Conservation (phyloP, 2,888 invertebrate genomes). For the Cryptus viduatorius region DNA sequence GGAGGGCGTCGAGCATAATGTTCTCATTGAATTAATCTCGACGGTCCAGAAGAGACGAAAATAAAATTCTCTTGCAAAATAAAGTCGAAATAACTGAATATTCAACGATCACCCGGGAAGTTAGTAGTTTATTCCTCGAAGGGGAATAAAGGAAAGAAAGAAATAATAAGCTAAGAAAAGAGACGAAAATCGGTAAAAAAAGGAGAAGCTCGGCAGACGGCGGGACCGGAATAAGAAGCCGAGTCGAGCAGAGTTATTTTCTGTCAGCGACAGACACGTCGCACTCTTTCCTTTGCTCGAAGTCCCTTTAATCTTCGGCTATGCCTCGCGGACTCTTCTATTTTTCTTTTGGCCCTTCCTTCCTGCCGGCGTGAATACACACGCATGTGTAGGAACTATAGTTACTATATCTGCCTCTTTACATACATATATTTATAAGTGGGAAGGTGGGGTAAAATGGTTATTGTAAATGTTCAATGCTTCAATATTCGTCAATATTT, state of each 20-base stretch:
- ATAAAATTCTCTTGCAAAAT: slow-evolving; percentile 2
- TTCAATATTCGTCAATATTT: background rate
- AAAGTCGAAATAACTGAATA: slow-evolving; percentile 6
- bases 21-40: slow-evolving; percentile 24
- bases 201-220: slow-evolving; percentile 43
- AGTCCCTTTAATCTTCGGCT: slow-evolving; percentile 48
- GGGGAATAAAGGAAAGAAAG: slow-evolving; percentile 12
- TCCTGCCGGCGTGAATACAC: slow-evolving; percentile 57
- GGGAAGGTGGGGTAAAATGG: background rate
- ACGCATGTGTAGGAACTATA: slow-evolving; percentile 38
- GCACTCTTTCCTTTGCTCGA: slow-evolving; percentile 57
- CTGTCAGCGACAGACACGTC: slow-evolving; percentile 63
- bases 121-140: slow-evolving; percentile 33
- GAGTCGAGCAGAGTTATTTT: slow-evolving; percentile 61
- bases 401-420: background rate
- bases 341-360: slow-evolving; percentile 60
- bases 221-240: slow-evolving; percentile 54
- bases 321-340: slow-evolving; percentile 39
- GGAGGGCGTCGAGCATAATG: slow-evolving; percentile 40
- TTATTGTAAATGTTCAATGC: background rate
- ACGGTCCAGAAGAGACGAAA: slow-evolving; percentile 9
- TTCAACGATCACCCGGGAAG: background rate
- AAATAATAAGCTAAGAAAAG: slow-evolving; percentile 46
- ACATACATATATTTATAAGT: background rate
- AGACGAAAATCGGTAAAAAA: slow-evolving; percentile 28